Percentiles rank a stretch among this genome's conserved stretches.
phyloP scores from a whole-genome alignment of 2,797 vertebrate genomes.

The Iguana delicatissima region DNA sequence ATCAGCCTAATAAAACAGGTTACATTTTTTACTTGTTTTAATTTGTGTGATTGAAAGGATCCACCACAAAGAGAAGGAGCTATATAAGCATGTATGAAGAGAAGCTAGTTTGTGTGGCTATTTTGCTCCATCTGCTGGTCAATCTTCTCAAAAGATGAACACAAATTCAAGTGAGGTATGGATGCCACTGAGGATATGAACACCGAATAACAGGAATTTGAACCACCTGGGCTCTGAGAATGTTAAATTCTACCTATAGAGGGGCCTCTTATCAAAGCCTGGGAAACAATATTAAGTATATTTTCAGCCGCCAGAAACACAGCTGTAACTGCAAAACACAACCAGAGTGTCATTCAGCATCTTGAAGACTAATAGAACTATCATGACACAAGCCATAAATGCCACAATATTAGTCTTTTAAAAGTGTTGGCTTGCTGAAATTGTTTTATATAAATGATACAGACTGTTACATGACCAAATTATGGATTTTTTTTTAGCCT shows the following conservation, averaged over 20 bases:
- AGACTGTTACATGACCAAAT: not conserved
- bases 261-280: not conserved
- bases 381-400: not conserved
- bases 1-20: conserved; percentile 3
- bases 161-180: not conserved
- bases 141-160: conserved; percentile 19
- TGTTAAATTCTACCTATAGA: not conserved
- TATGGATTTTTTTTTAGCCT: not conserved
- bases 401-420: not conserved
- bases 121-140: conserved; percentile 79
- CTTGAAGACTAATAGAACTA: not conserved
- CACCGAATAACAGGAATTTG: not conserved
- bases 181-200: not conserved
- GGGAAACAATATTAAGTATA: not conserved
- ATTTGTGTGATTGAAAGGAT: not conserved
- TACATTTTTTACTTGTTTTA: not conserved
- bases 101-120: conserved; percentile 32
- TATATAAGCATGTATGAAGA: not conserved
- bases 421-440: not conserved
- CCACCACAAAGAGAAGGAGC: not conserved
- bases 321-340: not conserved
- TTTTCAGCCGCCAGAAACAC: not conserved
- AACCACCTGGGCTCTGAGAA: no score
- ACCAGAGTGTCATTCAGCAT: not conserved
- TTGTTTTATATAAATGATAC: not conserved